Base-by-base conservation (phyloP, 2,797 vertebrate species). In the Petrocephalus schoutedeni region DNA sequence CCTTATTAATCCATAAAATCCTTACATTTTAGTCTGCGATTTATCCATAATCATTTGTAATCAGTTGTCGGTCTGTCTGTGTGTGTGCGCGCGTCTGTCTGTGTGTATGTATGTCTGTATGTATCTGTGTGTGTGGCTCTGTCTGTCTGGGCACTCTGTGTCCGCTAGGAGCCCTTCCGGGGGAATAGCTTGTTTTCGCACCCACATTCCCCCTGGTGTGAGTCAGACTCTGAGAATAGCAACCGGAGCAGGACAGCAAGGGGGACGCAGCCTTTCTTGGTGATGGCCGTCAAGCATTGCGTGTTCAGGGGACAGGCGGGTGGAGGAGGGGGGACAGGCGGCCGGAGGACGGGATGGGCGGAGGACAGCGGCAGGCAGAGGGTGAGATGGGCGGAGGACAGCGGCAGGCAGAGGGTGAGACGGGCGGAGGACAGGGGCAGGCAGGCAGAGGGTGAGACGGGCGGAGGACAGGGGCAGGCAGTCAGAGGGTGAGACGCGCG, bases 181-280 rank as follows among this genome's bases (percentile, higher is more conserved):
- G 92, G 90, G 90, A 91, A 4, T 4, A 16, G 36, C 59, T 84
- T 92, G 89, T 92, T 93, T 93, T 93, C 89, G 91, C 88, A 87
- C 82, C 89, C 32, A 92, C 89, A 93, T 93, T 93, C 91, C 93
- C 91, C 28, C 56, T 77, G n/a, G 58, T 90, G 93, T 89, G 90
- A 92, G 92, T 94, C 93, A 94, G 90, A 92, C 89, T 91, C 88
- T 93, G 89, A 93, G 93, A 95, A 94, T 93, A 93, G 91, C 87
- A 89, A 77, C 89, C 71, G 19, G 87, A 16, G 2, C 77, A 21
- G 77, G 23, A 36, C 8, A n/a, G 14, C 54, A 10, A 16, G 53
- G 8, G 23, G 53, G 83, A 10, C 4, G 53, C 23, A 56, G 23
- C 83, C 83, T 85, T 85, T 85, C 51, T 85, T 85, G 83, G 83